These are phyloP conservation scores for Ridgeia piscesae DNA, from an alignment of 1,140 invertebrate genomes.

Conservation along the genomic window DNA sequence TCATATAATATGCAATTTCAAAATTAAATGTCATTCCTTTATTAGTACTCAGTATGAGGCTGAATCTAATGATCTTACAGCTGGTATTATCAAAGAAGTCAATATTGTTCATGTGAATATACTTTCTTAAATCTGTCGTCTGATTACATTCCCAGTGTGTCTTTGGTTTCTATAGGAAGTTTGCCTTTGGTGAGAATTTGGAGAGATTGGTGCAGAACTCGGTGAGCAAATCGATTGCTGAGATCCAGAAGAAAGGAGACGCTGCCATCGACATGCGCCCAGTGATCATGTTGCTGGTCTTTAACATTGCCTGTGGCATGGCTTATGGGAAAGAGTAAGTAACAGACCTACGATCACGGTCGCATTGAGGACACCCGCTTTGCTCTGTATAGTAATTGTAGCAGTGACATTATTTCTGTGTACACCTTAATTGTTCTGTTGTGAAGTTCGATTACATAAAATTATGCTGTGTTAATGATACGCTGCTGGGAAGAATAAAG, in stretches of 20 bases:
- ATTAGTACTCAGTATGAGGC: too few species aligned
- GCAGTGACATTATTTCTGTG: background rate
- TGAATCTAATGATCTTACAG: too few species aligned
- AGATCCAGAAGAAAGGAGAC: background rate
- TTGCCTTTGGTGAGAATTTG: background rate
- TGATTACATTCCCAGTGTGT: background rate
- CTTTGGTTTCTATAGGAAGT: background rate
- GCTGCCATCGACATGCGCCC: background rate
- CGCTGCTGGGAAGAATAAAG: background rate
- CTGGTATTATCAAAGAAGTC: too few species aligned
- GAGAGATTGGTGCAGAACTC: background rate
- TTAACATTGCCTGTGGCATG: background rate
- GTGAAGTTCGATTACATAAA: background rate
- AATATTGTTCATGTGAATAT: too few species aligned
- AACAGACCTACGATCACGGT: background rate
- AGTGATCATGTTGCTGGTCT: background rate
- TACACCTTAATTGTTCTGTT: background rate
- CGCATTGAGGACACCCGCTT: background rate
- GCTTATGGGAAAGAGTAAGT: background rate
- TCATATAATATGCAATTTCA: too few species aligned
- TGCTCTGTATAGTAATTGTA: background rate
- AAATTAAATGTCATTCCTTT: too few species aligned
- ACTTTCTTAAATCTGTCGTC: too few species aligned
- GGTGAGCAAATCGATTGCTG: background rate
- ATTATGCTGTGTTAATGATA: background rate